Percentiles rank a stretch among this genome's conserved stretches.
These are phyloP conservation scores for Liopterus haemorrhoidalis DNA, from an alignment of 2,888 invertebrate genomes.

Conservation along the genomic window DNA sequence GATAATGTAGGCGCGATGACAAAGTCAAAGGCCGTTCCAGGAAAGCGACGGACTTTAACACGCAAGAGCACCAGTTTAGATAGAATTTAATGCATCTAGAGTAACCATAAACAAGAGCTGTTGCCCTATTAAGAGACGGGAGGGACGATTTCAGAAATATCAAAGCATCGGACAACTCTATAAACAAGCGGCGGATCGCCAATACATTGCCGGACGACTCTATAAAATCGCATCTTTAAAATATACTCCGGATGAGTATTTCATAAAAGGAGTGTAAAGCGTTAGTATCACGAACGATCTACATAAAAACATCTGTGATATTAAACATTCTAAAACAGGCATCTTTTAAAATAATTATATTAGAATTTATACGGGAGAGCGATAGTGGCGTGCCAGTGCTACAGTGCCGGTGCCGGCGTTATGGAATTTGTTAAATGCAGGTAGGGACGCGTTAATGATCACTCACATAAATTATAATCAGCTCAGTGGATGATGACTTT, in stretches of 20 bases:
- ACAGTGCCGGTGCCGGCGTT: background rate
- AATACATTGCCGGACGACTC: constrained; percentile 10
- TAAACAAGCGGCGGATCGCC: constrained; percentile 5
- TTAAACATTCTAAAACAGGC: constrained; percentile 16
- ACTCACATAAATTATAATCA: constrained; percentile 41
- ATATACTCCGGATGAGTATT: constrained; percentile 10
- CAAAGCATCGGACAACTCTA: constrained; percentile 15
- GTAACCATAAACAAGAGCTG: no score
- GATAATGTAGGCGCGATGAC: no score
- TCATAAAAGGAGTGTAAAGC: background rate
- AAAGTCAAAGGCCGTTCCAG: no score
- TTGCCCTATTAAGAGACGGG: no score
- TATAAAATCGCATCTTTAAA: constrained; percentile 20
- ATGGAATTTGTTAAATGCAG: constrained; percentile 14
- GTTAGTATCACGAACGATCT: background rate
- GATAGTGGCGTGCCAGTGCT: background rate
- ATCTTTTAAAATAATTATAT: constrained; percentile 22
- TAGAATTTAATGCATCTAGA: no score
- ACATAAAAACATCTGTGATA: background rate
- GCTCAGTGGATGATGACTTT: constrained; percentile 35
- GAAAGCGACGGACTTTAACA: no score
- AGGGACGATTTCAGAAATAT: constrained; percentile 8
- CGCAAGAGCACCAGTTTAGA: no score
- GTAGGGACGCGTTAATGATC: constrained; percentile 35
- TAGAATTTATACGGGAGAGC: constrained; percentile 17